Base-by-base conservation (phyloP, 92 coral and sea anemone genomes). In the Palythoa caribaeorum region DNA sequence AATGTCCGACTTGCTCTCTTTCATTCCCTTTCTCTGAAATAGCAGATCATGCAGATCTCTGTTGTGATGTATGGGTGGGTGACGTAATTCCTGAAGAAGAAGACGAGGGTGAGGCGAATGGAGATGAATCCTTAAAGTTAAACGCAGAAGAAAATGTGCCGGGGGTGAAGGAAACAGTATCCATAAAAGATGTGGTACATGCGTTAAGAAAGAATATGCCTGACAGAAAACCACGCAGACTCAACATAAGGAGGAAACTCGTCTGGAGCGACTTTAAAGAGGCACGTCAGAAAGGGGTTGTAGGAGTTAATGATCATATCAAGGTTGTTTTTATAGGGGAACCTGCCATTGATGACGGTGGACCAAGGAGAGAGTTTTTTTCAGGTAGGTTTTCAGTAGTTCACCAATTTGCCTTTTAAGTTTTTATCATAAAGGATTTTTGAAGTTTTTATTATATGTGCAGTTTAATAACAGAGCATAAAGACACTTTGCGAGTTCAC, bases 361-460 rank as follows among this genome's bases (percentile, higher is more conserved):
- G 84, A 11, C 89, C 89, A 9, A 38, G 71, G 44, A 86, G 89
- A 57, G 89, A 76, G 72, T 76, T 86, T 59, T 86, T 86, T 16
- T 86, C 89, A 39, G 75, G 84, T 86, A 76, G 21, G 9, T 28
- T 85, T 60, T 16, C 68, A 60, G 60, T 54, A 54, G 60, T 60
- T 60, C 21, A 60, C 19, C 69, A 14, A 60, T 60, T 16, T 14
- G 19, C 19, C 69, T 60, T 60, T 60, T 60, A 14, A 44, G 20
- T 60, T 14, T 17, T 60, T 14, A 14, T 2, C 21, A 3, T 3
- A 14, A 60, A 60, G 6, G 19, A 3, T 14, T 60, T 54, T 54
- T 54, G 9, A 9, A 54, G 13, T 6, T 54, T 54, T 54, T 54
- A 54, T 11, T 54, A 54, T 54, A 54, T 10, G 60, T 54, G 60